Conservation (phyloP, 2,797 vertebrate species). For the Babyrousa celebensis region DNA sequence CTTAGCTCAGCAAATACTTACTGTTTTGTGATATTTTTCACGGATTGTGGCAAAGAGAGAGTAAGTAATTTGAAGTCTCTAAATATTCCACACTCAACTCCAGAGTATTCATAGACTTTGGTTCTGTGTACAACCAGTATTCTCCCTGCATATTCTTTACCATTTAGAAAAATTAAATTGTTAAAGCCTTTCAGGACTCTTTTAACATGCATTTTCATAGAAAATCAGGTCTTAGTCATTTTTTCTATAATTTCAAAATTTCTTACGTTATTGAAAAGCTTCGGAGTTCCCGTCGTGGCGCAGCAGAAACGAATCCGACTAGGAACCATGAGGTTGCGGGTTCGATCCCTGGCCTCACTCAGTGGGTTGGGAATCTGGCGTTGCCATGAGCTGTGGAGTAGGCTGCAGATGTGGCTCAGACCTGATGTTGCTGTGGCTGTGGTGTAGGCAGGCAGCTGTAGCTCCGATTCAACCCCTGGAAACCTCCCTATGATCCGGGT, state of each 20-base stretch:
- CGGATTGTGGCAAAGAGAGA: constrained; percentile 32
- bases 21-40: background rate
- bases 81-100: constrained; percentile 37
- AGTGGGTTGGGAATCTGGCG: too few species aligned
- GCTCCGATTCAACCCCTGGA: too few species aligned
- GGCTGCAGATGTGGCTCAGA: too few species aligned
- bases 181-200: background rate
- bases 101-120: constrained; percentile 64
- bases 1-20: constrained; percentile 54
- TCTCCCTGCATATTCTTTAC: constrained; percentile 32
- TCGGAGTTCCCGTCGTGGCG: too few species aligned
- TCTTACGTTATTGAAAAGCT: constrained; percentile 22
- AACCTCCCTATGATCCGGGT: too few species aligned
- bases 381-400: too few species aligned
- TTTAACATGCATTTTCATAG: constrained; percentile 43
- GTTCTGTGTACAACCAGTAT: background rate
- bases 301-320: too few species aligned
- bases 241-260: constrained; percentile 55
- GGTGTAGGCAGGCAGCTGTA: too few species aligned
- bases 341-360: too few species aligned
- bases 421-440: too few species aligned
- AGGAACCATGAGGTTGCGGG: too few species aligned
- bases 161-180: constrained; percentile 60
- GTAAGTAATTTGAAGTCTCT: constrained; percentile 59
- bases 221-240: constrained; percentile 53